Evolutionary conservation across 2,797 vertebrate genomes (phyloP).

Genomic region (Alosa sapidissima): DNA sequence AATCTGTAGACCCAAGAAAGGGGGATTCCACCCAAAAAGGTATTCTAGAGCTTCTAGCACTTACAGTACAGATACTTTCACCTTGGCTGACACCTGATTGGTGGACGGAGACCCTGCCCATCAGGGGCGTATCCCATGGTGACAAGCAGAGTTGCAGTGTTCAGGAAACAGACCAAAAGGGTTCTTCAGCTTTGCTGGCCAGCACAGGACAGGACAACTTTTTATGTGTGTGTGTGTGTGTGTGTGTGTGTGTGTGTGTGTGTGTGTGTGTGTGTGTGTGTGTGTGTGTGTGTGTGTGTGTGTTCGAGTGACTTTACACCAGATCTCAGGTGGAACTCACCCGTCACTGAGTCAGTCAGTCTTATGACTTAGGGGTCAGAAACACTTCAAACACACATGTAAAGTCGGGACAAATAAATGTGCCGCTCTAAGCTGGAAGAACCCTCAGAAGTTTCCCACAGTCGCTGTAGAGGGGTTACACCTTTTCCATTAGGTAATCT

Average conservation of each 20-base stretch:
- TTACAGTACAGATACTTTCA: background rate
- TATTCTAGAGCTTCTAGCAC: background rate
- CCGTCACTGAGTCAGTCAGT: background rate
- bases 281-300: no score
- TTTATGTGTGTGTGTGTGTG: background rate
- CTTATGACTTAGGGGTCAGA: background rate
- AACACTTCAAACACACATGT: background rate
- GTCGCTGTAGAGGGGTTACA: background rate
- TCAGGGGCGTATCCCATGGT: conserved; percentile 3
- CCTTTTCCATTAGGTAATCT: background rate
- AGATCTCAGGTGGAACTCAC: background rate
- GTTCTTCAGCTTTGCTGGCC: background rate
- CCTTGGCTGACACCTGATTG: conserved; percentile 18
- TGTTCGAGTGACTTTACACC: background rate
- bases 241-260: no score
- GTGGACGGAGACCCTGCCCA: background rate
- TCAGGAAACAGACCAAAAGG: background rate
- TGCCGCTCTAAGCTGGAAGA: background rate
- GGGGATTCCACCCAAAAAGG: background rate
- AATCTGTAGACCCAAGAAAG: conserved; percentile 1
- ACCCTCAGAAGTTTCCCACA: background rate
- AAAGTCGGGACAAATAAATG: background rate
- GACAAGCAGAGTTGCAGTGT: conserved; percentile 15
- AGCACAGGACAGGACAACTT: background rate
- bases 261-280: no score